A percentile compares a stretch with the other conserved stretches of the same genome.
Conservation (phyloP, 1,140 invertebrate genomes). For the Drosophila nigromelanica region DNA sequence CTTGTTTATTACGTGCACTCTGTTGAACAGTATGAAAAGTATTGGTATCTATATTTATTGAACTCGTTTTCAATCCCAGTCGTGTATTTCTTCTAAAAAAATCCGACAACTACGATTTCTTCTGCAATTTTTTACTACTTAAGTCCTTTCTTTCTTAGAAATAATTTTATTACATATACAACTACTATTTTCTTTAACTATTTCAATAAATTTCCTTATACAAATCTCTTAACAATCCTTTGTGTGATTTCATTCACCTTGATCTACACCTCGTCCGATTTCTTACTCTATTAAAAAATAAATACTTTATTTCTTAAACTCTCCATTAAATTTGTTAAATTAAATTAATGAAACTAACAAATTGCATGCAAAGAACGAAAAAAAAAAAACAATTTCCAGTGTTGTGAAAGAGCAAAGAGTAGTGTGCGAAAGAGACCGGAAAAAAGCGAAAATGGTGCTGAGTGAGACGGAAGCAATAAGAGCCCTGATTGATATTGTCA, state of each 20-base stretch:
- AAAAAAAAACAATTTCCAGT: neutral
- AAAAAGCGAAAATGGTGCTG: neutral
- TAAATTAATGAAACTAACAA: no score
- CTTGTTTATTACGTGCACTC: neutral
- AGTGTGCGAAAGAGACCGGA: neutral
- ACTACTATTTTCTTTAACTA: no score
- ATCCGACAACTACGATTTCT: neutral
- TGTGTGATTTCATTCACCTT: no score
- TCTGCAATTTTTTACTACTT: neutral
- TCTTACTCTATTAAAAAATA: neutral
- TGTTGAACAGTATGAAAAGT: no score
- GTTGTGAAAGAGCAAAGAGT: neutral
- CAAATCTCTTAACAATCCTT: no score
- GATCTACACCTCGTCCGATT: neutral
- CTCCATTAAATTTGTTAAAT: neutral
- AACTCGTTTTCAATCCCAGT: no score
- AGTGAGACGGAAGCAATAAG: slow-evolving; percentile 36
- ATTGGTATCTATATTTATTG: no score
- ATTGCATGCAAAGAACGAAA: no score
- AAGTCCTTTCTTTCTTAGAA: no score
- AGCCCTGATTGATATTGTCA: slow-evolving; percentile 40
- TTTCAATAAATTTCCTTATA: no score
- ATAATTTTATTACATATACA: no score
- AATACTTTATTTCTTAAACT: neutral
- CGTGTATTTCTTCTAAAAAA: neutral